phyloP scores from a whole-genome alignment of 2,113 vertebrate genomes.

The Quiscalus mexicanus region DNA sequence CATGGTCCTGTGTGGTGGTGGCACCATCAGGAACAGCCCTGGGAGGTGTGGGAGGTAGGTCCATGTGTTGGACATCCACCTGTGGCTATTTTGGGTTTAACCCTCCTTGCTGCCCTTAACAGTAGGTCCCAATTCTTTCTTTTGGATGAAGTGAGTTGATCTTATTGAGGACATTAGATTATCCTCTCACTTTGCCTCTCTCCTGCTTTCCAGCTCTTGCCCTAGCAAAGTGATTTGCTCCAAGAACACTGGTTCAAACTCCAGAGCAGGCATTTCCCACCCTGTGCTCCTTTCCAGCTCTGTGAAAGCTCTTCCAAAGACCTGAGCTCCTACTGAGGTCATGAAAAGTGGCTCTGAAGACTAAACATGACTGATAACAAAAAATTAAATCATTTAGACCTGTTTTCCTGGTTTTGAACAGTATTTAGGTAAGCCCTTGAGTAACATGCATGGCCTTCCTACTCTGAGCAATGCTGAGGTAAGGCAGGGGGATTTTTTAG shows the following conservation, averaged over 20 bases:
- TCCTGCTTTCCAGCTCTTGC: neutral
- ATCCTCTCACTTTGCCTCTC: neutral
- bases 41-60: neutral
- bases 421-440: neutral
- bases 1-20: neutral
- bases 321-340: neutral
- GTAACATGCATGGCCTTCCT: rapidly evolving
- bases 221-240: neutral
- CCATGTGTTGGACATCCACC: rapidly evolving
- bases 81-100: neutral
- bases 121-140: neutral
- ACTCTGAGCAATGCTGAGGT: neutral
- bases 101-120: neutral
- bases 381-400: neutral
- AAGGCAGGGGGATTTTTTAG: neutral
- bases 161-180: neutral
- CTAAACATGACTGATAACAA: neutral
- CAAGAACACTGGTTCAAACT: neutral
- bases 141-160: neutral
- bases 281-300: neutral
- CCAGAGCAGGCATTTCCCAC: neutral
- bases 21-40: neutral
- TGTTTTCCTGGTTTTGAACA: neutral
- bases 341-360: neutral
- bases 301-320: neutral